These are phyloP conservation scores for Nibea albiflora DNA, from an alignment of 2,113 vertebrate genomes.

Conservation along the genomic window DNA sequence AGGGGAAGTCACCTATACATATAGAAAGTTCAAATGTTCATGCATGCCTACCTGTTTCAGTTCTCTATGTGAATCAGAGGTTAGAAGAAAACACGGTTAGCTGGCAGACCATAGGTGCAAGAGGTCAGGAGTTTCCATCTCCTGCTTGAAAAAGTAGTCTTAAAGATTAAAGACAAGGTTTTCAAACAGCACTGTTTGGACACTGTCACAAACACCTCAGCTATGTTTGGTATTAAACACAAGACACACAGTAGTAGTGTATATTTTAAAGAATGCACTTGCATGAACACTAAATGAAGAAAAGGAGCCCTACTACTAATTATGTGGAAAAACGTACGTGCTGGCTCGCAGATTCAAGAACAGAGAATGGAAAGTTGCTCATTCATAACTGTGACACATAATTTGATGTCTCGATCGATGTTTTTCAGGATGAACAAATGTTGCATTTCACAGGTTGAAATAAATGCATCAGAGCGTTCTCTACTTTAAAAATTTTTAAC, in stretches of 20 bases:
- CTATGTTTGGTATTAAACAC: too few relatives aligned
- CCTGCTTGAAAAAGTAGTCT: neutral
- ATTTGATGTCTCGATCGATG: neutral
- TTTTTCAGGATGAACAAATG: neutral
- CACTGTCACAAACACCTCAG: neutral
- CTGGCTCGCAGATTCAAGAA: neutral
- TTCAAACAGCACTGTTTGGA: neutral
- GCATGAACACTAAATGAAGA: neutral
- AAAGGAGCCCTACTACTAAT: neutral
- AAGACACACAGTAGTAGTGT: too few relatives aligned
- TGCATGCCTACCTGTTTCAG: slow-evolving; percentile 49
- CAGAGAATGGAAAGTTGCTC: neutral
- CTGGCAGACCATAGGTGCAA: slow-evolving; percentile 21
- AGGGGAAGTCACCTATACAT: neutral
- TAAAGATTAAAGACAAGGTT: neutral
- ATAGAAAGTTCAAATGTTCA: slow-evolving; percentile 82
- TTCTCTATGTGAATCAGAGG: slow-evolving; percentile 46
- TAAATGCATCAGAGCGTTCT: neutral
- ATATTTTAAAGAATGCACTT: too few relatives aligned
- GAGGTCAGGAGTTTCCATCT: slow-evolving; percentile 36
- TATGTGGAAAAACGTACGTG: neutral
- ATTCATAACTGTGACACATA: neutral
- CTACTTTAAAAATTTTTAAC: neutral
- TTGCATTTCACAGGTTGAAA: neutral
- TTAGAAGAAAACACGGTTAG: slow-evolving; percentile 18